Conservation (phyloP, 1,140 invertebrate species). For the Drosophila insularis region DNA sequence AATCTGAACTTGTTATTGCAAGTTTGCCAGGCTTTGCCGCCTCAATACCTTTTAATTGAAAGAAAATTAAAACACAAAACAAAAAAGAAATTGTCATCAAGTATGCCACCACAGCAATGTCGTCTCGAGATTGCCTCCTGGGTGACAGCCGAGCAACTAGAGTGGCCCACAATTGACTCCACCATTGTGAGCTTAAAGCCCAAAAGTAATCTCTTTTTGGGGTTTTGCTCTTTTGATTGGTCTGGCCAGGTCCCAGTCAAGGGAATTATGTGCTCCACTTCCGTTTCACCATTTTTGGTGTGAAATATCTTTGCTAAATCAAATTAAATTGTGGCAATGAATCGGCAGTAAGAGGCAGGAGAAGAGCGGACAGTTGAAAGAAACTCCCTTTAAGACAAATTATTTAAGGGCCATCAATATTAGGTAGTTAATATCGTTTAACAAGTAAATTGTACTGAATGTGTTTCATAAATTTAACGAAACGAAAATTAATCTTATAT, state of each 20-base stretch:
- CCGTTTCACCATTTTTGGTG: slow-evolving; percentile 4
- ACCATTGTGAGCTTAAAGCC: slow-evolving; percentile 8
- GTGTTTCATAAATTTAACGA: slow-evolving; percentile 35
- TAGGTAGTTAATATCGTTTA: slow-evolving; percentile 19
- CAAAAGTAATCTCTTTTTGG: slow-evolving; percentile 26
- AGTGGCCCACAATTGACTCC: not conserved
- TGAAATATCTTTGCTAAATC: slow-evolving; percentile 32
- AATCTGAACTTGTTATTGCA: not conserved
- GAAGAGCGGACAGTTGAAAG: not conserved
- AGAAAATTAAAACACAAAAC: not conserved
- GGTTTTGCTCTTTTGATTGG: slow-evolving; percentile 8
- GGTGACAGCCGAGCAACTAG: not conserved
- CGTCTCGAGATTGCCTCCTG: not conserved
- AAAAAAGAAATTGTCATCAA: slow-evolving; percentile 15
- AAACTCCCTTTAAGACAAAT: not conserved
- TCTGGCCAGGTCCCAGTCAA: slow-evolving; percentile 8
- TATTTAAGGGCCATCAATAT: not conserved
- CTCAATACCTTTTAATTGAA: slow-evolving; percentile 33
- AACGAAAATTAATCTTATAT: not conserved
- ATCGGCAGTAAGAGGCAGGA: not conserved
- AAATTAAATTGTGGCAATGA: slow-evolving; percentile 19
- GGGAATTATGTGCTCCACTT: slow-evolving; percentile 8
- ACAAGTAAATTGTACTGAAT: slow-evolving; percentile 30
- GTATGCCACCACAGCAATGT: slow-evolving; percentile 6
- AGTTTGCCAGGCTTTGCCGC: not conserved